Evolutionary conservation across 2,888 invertebrate genomes (phyloP), one percentile per base, ranked within the genome.

Genomic region (Alitta virens): DNA sequence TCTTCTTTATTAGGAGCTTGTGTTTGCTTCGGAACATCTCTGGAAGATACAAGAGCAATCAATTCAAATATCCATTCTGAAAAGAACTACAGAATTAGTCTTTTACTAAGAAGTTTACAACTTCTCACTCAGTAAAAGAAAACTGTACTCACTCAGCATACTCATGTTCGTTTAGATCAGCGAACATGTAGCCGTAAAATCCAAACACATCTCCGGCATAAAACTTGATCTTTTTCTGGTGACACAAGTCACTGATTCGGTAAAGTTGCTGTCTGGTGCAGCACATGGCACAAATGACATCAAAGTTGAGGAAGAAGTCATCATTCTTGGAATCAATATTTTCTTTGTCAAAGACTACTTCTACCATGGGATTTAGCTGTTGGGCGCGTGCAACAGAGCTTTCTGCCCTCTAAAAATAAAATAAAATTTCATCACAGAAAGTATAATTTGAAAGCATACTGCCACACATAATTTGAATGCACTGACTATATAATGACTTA

Each of bases 191-290:
- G 0, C 96, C 97, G 83, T 91, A 91, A 84, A 89, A 90, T 50
- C 98, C 98, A 89, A 91, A 94, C 9, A 94, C 92, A 82, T 94
- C 93, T 0, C 92, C 92, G 71, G 90, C 89, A 72, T 94, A 90
- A 77, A 97, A 93, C 76, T 92, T 91, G 24, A 91, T 87, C 56
- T 87, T 85, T 52, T 87, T 85, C 59, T 88, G 86, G 25, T 72
- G 72, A 65, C 79, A 78, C 9, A 79, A 86, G 33, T 87, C 85
- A 81, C 94, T 90, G 40, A 96, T 87, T 66, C 89, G 87, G 58
- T 89, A 83, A 55, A 92, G 81, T 74, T 91, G 88, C 24, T 88
- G 86, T 66, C 88, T 87, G 62, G 87, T 86, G 66, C 91, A 88
- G 33, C 90, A 89, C 14, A 90, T 90, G 1, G 90, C 89, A 67